Evolutionary conservation across 2,888 invertebrate genomes (phyloP), one percentile per base, ranked within the genome.

Genomic region (Cataglyphis albicans): DNA sequence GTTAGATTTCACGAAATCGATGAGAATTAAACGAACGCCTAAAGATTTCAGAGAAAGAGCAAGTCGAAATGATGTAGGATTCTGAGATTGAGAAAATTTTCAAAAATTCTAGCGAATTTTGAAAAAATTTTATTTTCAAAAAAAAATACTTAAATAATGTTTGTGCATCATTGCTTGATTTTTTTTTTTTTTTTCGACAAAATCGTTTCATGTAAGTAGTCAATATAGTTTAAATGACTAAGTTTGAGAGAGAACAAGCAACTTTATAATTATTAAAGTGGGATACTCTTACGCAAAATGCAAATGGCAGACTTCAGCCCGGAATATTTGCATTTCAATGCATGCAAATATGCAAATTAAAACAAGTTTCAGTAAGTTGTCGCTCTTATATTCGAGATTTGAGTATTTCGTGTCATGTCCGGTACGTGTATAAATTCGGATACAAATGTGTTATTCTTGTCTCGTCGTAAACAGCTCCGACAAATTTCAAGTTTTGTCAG

Each of bases 301-400:
- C 32, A 7, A 70, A 44, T 15, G 32, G 4, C 41, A 32, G 41
- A 44, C 32, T 67, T 25, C 7, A 35, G 18, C 41, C 68, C 15
- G 12, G 70, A 57, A 70, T 70, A 78, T 70, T 70, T 78, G 78
- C 78, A 78, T 70, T 70, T 78, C 78, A 70, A 78, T 44, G 57
- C 41, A 78, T 78, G 78, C 59, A 70, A 78, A 78, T 78, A 70
- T 21, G 57, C 32, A 32, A 70, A 70, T 78, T 78, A 59, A 57
- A 6, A 29, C 12, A 35, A 35, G 41, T 70, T 57, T 41, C 57
- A 21, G 41, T 70, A 78, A 78, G 78, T 70, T 32, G 21, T 41
- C 41, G 32, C 55, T 29, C 52, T 76, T 67, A 67, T 35, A 67
- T 67, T 65, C 21, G 76, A 32, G 70, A 70, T 78, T 76, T 78